A percentile compares a stretch with the other conserved stretches of the same genome.
phyloP scores from a whole-genome alignment of 2,888 invertebrate genomes.

The Nysson spinosus region DNA sequence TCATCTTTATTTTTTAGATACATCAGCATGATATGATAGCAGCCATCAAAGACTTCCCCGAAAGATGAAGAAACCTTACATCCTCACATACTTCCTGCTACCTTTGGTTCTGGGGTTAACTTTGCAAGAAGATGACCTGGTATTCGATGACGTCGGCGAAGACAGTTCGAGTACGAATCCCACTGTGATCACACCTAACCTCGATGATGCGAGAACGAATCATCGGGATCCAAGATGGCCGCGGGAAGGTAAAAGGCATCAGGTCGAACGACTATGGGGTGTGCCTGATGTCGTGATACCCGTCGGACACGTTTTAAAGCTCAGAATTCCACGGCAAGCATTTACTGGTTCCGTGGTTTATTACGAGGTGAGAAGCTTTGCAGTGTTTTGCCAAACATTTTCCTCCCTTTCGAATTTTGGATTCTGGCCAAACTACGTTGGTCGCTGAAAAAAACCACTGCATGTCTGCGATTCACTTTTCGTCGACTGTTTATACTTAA shows the following conservation, averaged over 20 bases:
- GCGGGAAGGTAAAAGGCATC: constrained; percentile 29
- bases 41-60: constrained; percentile 38
- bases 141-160: constrained; percentile 74
- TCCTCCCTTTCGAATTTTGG: constrained; percentile 7
- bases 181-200: constrained; percentile 31
- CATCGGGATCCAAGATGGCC: constrained; percentile 32
- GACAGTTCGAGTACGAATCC: constrained; percentile 47
- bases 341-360: constrained; percentile 83
- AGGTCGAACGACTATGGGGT: constrained; percentile 75
- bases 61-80: constrained; percentile 70
- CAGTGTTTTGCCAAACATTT: not conserved
- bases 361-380: constrained; percentile 82
- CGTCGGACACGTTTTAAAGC: constrained; percentile 85
- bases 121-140: constrained; percentile 73
- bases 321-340: constrained; percentile 85
- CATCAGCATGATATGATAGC: constrained; percentile 70
- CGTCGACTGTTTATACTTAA: no score
- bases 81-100: constrained; percentile 60
- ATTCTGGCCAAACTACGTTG: constrained; percentile 4
- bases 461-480: no score
- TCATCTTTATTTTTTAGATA: constrained; percentile 50
- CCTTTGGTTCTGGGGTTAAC: constrained; percentile 59
- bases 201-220: constrained; percentile 28
- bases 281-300: constrained; percentile 82
- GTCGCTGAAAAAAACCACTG: no score